Conservation (phyloP, 2,797 vertebrate species). For the Sebastes iracundus region DNA sequence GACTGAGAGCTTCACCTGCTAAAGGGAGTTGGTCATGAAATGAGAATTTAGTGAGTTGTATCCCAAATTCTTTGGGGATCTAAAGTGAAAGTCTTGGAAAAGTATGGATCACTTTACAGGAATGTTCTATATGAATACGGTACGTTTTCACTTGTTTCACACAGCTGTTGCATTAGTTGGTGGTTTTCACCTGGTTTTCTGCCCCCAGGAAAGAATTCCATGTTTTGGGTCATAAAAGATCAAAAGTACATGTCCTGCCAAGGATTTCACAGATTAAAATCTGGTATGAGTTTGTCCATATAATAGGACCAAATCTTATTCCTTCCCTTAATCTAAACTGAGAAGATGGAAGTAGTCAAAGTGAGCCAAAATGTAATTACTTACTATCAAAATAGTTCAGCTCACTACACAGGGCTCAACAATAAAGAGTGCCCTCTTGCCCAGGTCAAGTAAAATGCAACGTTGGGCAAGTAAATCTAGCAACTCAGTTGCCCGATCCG, state of each 20-base stretch:
- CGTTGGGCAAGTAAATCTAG: no score
- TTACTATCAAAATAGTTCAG: neutral
- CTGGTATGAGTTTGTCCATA: neutral
- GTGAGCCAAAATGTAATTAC: rapidly evolving
- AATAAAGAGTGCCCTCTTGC: rapidly evolving
- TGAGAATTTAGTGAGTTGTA: neutral
- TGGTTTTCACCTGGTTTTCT: neutral
- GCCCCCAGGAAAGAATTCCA: neutral
- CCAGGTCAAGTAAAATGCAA: rapidly evolving
- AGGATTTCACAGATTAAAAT: neutral
- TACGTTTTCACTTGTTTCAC: neutral
- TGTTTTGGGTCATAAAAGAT: neutral
- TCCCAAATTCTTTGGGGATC: neutral
- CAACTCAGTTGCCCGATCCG: no score
- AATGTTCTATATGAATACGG: neutral
- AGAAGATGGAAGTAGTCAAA: neutral
- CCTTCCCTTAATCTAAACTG: neutral
- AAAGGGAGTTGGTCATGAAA: neutral
- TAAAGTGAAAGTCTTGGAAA: neutral
- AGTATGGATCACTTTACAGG: neutral
- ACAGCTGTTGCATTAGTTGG: neutral
- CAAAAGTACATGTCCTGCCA: neutral
- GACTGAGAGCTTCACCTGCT: neutral
- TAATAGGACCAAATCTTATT: neutral
- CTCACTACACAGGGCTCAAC: no score